Evolutionary conservation across 2,797 vertebrate species (phyloP).

Genomic region (Gambusia yucatana): DNA sequence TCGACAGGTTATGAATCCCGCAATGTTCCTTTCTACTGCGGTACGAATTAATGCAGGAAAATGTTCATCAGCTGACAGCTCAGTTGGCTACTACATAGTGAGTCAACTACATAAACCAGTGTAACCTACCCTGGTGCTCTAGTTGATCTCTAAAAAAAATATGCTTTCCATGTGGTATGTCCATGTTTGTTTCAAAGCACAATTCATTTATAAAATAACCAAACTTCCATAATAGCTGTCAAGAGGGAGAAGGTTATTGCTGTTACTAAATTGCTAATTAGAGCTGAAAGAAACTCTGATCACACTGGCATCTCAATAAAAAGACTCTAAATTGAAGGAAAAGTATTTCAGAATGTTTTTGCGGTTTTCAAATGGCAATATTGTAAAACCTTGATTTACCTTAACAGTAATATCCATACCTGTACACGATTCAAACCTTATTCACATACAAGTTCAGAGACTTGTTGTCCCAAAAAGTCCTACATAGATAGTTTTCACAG

Average conservation of each 20-base stretch:
- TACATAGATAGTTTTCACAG: constrained; percentile 1
- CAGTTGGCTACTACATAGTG: neutral
- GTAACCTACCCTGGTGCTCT: neutral
- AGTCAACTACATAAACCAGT: neutral
- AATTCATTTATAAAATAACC: neutral
- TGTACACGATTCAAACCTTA: constrained; percentile 37
- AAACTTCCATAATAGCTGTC: neutral
- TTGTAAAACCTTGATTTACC: neutral
- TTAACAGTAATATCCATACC: neutral
- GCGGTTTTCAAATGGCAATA: neutral
- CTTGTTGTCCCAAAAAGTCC: constrained; percentile 12
- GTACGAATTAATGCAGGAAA: neutral
- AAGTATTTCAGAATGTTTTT: neutral
- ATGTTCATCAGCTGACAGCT: neutral
- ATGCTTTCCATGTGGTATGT: neutral
- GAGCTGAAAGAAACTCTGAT: neutral
- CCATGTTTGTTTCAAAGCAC: neutral
- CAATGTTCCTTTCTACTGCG: neutral
- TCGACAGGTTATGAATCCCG: too few relatives aligned
- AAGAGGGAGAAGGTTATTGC: too few relatives aligned
- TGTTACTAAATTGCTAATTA: neutral
- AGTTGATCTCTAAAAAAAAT: neutral
- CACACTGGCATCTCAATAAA: neutral
- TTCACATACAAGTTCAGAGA: constrained; percentile 5
- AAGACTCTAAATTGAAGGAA: neutral